Conservation (phyloP, 1,140 invertebrate genomes). For the Anadara kagoshimensis region DNA sequence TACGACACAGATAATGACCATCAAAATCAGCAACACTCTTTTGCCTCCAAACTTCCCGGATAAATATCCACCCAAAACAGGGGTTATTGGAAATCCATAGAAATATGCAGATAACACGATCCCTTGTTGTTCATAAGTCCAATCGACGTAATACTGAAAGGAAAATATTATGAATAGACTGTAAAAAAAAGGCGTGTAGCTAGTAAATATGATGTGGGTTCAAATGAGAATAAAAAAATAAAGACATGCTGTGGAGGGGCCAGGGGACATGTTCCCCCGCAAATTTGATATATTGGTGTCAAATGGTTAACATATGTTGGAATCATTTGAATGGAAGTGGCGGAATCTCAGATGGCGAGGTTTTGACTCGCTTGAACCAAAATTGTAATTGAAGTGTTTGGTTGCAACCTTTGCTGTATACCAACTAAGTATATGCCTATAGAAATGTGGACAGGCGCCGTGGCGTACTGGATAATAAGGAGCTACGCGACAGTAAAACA, state of each 20-base stretch:
- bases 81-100: conserved; percentile 82
- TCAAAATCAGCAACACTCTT: conserved; percentile 45
- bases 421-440: too few species aligned
- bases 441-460: too few species aligned
- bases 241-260: background rate
- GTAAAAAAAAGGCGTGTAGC: background rate
- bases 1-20: conserved; percentile 25
- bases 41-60: conserved; percentile 77
- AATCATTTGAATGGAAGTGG: background rate
- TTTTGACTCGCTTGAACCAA: too few species aligned
- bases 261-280: background rate
- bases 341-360: too few species aligned
- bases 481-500: too few species aligned
- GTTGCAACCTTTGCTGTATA: too few species aligned
- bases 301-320: background rate
- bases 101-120: conserved; percentile 91
- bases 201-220: background rate
- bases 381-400: too few species aligned
- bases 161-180: too few species aligned
- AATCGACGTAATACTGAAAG: conserved; percentile 63
- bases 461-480: too few species aligned
- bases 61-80: conserved; percentile 85
- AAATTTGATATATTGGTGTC: background rate
- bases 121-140: conserved; percentile 85
- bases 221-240: background rate